These are phyloP conservation scores for Stictonetta naevosa DNA, from an alignment of 2,113 vertebrate genomes.

Conservation along the genomic window DNA sequence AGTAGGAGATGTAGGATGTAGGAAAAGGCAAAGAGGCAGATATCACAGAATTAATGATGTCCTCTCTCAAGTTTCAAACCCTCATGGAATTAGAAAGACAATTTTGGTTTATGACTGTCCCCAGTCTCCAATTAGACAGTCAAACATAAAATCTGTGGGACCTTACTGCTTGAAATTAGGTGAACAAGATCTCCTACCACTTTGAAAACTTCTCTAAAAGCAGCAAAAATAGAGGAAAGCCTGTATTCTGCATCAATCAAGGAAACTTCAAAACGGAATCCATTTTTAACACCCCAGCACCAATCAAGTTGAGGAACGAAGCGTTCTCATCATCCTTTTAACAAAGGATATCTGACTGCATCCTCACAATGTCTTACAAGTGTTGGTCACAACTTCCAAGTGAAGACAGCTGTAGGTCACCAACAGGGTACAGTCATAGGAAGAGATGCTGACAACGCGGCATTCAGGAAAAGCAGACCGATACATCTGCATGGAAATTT, in stretches of 20 bases:
- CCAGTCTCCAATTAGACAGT: background rate
- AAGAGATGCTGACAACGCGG: fast-evolving
- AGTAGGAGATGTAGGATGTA: background rate
- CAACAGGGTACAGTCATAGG: background rate
- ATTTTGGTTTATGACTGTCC: background rate
- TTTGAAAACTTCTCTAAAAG: background rate
- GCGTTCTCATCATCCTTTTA: background rate
- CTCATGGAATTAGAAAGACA: background rate
- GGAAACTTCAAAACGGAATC: background rate
- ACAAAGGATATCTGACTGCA: background rate
- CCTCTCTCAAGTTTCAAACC: background rate
- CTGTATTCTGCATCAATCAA: background rate
- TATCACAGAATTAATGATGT: background rate
- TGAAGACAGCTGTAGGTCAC: background rate
- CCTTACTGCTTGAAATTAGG: background rate
- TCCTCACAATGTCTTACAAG: background rate
- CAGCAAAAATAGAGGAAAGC: background rate
- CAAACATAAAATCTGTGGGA: background rate
- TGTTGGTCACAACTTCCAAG: background rate
- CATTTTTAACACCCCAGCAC: background rate
- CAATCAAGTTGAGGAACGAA: background rate
- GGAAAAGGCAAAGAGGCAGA: background rate
- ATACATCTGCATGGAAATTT: background rate
- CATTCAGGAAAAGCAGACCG: background rate
- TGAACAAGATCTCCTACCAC: background rate